Conservation (phyloP, 2,888 invertebrate genomes). For the Drepanosiphum platanoidis region DNA sequence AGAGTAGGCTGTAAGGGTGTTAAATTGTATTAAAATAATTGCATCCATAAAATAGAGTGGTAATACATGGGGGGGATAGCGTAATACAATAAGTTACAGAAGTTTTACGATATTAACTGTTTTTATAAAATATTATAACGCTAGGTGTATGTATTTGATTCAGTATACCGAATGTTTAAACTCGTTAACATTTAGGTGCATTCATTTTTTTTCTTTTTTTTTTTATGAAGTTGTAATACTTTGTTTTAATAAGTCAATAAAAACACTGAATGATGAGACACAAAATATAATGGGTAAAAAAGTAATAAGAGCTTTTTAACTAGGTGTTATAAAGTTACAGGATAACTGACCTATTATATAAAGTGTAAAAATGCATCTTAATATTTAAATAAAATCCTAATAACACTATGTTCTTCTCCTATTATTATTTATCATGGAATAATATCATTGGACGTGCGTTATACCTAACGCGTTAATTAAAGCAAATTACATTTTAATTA, state of each 20-base stretch:
- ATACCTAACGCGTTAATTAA: not conserved
- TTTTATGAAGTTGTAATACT: not conserved
- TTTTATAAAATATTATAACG: too few species aligned
- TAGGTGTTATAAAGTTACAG: not conserved
- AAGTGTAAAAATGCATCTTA: not conserved
- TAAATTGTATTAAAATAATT: not conserved
- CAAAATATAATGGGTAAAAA: not conserved
- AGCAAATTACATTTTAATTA: not conserved
- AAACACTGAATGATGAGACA: not conserved
- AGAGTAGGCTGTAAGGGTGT: not conserved
- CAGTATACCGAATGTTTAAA: not conserved
- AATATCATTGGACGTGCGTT: not conserved
- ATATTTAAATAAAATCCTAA: not conserved
- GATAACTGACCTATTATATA: not conserved
- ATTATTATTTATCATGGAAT: not conserved
- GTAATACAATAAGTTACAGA: too few species aligned
- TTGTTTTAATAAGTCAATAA: not conserved
- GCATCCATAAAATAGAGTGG: not conserved
- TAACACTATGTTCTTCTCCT: not conserved
- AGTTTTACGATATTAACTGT: too few species aligned
- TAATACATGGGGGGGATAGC: too few species aligned
- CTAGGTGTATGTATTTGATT: too few species aligned
- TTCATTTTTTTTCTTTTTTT: too few species aligned
- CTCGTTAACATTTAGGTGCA: not conserved
- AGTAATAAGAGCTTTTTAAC: not conserved